These are phyloP conservation scores for Leucania comma DNA, from an alignment of 2,888 invertebrate genomes.

Conservation along the genomic window DNA sequence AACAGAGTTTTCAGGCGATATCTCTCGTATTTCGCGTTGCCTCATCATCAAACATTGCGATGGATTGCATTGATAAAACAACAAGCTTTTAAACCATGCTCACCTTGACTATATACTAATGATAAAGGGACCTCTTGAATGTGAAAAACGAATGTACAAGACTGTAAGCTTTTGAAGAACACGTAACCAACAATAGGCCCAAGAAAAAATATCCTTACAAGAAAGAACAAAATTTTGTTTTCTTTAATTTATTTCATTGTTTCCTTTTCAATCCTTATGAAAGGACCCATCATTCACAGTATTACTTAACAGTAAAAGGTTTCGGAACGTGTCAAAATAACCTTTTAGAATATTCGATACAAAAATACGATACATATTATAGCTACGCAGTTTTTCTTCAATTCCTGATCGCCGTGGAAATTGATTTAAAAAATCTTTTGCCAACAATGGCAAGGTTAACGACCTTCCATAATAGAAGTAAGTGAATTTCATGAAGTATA, in stretches of 20 bases:
- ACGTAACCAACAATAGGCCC: constrained; percentile 1
- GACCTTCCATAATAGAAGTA: constrained; percentile 44
- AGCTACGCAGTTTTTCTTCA: constrained; percentile 26
- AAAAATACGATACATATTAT: constrained; percentile 1
- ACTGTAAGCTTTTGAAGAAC: constrained; percentile 14
- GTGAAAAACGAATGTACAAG: background rate
- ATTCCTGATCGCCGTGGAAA: constrained; percentile 14
- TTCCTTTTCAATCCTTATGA: constrained; percentile 22
- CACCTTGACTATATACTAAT: no score
- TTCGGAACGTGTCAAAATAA: constrained; percentile 39
- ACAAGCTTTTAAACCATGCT: no score
- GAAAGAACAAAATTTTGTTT: constrained; percentile 9
- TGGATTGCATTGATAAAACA: no score
- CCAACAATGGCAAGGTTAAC: constrained; percentile 32
- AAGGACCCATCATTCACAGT: constrained; percentile 31
- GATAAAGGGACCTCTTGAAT: no score
- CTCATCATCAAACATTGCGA: no score
- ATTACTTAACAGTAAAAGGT: constrained; percentile 41
- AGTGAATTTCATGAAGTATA: constrained; percentile 38
- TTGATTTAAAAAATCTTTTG: constrained; percentile 33
- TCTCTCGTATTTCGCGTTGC: no score
- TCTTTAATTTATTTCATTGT: constrained; percentile 29
- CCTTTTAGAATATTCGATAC: constrained; percentile 3
- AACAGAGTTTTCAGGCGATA: no score
- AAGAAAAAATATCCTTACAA: background rate